These are phyloP conservation scores for Agonum fuliginosum DNA, from an alignment of 2,888 invertebrate genomes.

Conservation along the genomic window DNA sequence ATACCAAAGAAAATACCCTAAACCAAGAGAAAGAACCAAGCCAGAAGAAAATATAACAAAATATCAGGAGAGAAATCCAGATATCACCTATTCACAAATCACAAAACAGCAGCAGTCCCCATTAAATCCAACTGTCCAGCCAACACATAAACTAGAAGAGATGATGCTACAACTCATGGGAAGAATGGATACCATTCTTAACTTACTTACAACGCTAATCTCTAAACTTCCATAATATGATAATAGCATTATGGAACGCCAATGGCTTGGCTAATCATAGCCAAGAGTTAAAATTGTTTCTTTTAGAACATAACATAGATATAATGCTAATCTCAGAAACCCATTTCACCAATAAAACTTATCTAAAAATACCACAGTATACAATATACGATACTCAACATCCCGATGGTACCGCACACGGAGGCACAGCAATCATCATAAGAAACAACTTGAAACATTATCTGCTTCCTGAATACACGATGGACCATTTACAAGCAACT, in stretches of 20 bases:
- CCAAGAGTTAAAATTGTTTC: constrained; percentile 15
- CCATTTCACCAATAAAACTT: constrained; percentile 11
- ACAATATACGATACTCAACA: constrained; percentile 27
- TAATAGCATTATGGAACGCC: constrained; percentile 49
- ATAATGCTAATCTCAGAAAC: constrained; percentile 37
- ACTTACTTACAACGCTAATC: constrained; percentile 16
- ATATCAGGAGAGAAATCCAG: not conserved
- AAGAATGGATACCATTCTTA: constrained; percentile 10
- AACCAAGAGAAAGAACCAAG: not conserved
- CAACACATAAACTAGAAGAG: not conserved
- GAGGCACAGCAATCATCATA: constrained; percentile 37
- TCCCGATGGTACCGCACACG: constrained; percentile 29
- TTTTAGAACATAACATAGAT: constrained; percentile 12
- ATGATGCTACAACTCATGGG: constrained; percentile 8
- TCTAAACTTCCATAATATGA: constrained; percentile 1
- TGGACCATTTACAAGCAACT: constrained; percentile 36
- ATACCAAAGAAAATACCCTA: not conserved
- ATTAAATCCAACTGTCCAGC: not conserved
- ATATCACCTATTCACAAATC: not conserved
- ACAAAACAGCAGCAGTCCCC: not conserved
- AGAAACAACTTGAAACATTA: constrained; percentile 13
- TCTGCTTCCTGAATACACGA: constrained; percentile 31
- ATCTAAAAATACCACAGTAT: constrained; percentile 41
- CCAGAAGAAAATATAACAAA: not conserved
- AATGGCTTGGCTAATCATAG: constrained; percentile 37